phyloP scores from a whole-genome alignment of 2,113 vertebrate species.

The Rattus norvegicus region DNA sequence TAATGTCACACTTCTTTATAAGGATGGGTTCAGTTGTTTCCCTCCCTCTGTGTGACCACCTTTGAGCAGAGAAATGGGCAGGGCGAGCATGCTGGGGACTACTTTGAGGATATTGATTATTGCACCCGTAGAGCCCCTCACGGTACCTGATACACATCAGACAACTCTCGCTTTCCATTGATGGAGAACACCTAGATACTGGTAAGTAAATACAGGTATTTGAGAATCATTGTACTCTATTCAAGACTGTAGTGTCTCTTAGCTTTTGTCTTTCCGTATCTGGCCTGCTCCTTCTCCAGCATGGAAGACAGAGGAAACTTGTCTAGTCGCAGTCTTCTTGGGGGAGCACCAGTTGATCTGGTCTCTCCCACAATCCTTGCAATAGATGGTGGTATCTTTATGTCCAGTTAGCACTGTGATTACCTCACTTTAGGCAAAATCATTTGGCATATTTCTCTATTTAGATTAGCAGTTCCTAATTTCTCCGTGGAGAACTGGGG shows the following conservation, averaged over 20 bases:
- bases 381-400: neutral
- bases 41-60: neutral
- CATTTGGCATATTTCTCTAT: neutral
- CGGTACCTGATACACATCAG: neutral
- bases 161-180: neutral
- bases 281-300: neutral
- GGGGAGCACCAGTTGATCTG: neutral
- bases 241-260: neutral
- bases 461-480: neutral
- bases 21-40: slow-evolving; percentile 15
- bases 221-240: neutral
- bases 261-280: neutral
- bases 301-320: neutral
- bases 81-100: neutral
- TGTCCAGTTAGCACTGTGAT: neutral
- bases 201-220: neutral
- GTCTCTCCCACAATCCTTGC: neutral
- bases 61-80: slow-evolving; percentile 5
- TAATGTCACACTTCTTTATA: neutral
- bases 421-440: neutral
- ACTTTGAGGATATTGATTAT: neutral
- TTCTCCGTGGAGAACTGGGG: neutral
- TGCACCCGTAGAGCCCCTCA: neutral
- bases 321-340: neutral
- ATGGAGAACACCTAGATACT: neutral